Conservation (phyloP, 2,113 vertebrate genomes). For the Chlorodrepanis virens region DNA sequence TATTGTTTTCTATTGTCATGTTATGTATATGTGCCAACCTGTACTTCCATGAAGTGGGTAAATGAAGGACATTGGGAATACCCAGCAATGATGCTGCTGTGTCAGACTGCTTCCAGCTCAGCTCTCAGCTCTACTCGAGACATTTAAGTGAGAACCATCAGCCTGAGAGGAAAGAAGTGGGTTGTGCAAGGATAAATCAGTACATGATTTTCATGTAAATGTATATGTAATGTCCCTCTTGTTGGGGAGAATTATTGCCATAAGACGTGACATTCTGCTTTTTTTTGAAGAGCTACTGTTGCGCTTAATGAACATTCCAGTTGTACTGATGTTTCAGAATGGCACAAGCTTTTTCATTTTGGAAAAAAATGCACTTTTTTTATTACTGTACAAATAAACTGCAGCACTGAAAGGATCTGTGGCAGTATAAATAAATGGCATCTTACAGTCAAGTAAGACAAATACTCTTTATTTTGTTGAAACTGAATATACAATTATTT, state of each 20-base stretch:
- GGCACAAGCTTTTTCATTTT: constrained; percentile 75
- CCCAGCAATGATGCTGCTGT: background rate
- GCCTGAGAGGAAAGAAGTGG: constrained; percentile 20
- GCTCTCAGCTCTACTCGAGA: background rate
- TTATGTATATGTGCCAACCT: constrained; percentile 99
- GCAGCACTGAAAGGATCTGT: constrained; percentile 67
- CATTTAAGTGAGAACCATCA: background rate
- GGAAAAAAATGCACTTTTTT: constrained; percentile 65
- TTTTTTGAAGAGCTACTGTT: constrained; percentile 69
- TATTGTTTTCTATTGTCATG: constrained; percentile 90
- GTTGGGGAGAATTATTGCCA: constrained; percentile 66
- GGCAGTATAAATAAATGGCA: constrained; percentile 70
- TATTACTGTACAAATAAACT: constrained; percentile 71
- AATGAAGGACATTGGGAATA: constrained; percentile 58
- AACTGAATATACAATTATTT: constrained; percentile 78
- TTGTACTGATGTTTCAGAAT: constrained; percentile 63
- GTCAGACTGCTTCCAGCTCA: constrained; percentile 44
- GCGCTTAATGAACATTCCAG: constrained; percentile 75
- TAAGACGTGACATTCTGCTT: constrained; percentile 68
- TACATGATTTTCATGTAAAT: constrained; percentile 72
- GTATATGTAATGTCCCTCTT: constrained; percentile 68
- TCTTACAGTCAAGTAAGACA: constrained; percentile 77
- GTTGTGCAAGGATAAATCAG: constrained; percentile 38
- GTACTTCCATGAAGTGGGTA: constrained; percentile 94
- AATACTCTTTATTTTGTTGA: constrained; percentile 80